phyloP scores from a whole-genome alignment of 2,888 invertebrate species.

The Apotomis capreana region DNA sequence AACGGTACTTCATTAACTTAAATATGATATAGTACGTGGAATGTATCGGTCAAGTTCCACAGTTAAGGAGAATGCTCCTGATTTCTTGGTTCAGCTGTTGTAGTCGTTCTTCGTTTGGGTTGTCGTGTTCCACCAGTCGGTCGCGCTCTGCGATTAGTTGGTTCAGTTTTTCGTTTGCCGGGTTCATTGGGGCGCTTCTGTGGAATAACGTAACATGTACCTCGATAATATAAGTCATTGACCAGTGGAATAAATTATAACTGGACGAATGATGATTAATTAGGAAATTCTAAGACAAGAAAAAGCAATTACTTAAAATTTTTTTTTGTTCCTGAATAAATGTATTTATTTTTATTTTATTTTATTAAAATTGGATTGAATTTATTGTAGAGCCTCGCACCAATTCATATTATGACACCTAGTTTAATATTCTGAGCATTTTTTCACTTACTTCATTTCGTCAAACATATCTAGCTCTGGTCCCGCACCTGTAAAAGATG shows the following conservation, averaged over 20 bases:
- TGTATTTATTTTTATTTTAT: too few relatives aligned
- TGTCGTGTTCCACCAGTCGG: constrained; percentile 73
- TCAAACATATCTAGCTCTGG: constrained; percentile 64
- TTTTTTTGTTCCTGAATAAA: too few relatives aligned
- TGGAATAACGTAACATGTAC: neutral
- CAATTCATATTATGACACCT: too few relatives aligned
- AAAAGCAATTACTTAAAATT: too few relatives aligned
- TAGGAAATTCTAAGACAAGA: too few relatives aligned
- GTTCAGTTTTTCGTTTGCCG: constrained; percentile 70
- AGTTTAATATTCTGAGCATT: neutral
- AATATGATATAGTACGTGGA: too few relatives aligned
- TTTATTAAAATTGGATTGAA: too few relatives aligned
- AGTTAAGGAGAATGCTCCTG: constrained; percentile 73
- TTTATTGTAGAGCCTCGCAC: too few relatives aligned
- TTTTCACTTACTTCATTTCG: constrained; percentile 60
- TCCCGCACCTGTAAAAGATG: constrained; percentile 54
- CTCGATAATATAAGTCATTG: too few relatives aligned
- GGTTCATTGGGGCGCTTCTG: constrained; percentile 57
- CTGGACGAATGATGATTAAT: too few relatives aligned
- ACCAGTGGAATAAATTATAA: too few relatives aligned
- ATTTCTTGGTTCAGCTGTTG: constrained; percentile 81
- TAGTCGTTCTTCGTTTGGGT: constrained; percentile 73
- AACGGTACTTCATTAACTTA: too few relatives aligned
- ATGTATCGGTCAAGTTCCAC: constrained; percentile 58
- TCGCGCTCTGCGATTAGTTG: constrained; percentile 79